phyloP scores from a whole-genome alignment of 2,797 vertebrate genomes.

The Microhierax caerulescens region DNA sequence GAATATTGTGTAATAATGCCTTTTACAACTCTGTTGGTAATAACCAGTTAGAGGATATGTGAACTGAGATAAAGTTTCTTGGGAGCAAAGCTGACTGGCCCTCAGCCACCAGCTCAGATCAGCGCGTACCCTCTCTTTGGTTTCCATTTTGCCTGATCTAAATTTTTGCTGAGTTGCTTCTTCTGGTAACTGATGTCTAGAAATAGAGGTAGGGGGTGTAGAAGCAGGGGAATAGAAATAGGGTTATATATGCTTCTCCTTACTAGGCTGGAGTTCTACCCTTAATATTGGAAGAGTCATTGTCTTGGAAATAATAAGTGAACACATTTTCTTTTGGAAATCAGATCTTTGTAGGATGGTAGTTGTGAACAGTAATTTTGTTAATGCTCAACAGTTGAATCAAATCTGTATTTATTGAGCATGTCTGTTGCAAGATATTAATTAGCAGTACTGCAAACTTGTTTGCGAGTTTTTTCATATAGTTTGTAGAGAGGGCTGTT shows the following conservation, averaged over 20 bases:
- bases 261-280: neutral
- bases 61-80: neutral
- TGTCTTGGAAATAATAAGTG: neutral
- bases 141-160: neutral
- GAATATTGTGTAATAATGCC: neutral
- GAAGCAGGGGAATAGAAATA: neutral
- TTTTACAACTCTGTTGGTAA: neutral
- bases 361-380: neutral
- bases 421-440: neutral
- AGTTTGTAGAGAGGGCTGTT: neutral
- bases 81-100: neutral
- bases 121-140: fast-evolving
- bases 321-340: neutral
- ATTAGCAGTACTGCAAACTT: neutral
- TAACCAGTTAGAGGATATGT: neutral
- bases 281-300: neutral
- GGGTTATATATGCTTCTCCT: neutral
- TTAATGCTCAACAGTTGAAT: neutral
- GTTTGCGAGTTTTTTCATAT: neutral
- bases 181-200: neutral
- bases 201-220: neutral
- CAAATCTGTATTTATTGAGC: neutral
- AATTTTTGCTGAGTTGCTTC: neutral
- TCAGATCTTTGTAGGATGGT: neutral
- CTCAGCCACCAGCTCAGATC: neutral